A percentile compares a stretch with the other conserved stretches of the same genome.
Evolutionary conservation across 1,140 invertebrate species (phyloP).

Genomic region (Luehdorfia chinensis): DNA sequence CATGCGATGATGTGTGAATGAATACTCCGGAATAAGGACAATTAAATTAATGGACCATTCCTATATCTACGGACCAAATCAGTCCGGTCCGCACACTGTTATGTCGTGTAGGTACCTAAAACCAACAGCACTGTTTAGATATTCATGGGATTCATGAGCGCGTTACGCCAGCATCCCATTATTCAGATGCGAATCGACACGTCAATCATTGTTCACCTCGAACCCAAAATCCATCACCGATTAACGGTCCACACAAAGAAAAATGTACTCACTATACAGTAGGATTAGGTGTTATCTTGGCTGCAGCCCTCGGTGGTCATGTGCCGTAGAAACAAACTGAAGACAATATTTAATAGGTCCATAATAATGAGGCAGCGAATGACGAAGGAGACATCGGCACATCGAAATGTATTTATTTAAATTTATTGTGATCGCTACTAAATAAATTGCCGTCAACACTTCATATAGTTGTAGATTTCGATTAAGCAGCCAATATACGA

Average conservation of each 20-base stretch:
- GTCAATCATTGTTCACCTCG: slow-evolving; percentile 44
- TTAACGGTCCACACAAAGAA: slow-evolving; percentile 14
- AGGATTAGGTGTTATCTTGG: too few relatives aligned
- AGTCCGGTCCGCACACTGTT: too few relatives aligned
- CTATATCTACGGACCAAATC: too few relatives aligned
- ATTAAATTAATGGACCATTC: too few relatives aligned
- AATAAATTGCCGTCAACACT: slow-evolving; percentile 32
- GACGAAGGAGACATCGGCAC: slow-evolving; percentile 24
- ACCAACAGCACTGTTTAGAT: slow-evolving; percentile 18
- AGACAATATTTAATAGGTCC: slow-evolving; percentile 37
- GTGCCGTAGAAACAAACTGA: slow-evolving; percentile 14
- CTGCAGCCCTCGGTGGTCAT: too few relatives aligned
- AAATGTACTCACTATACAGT: too few relatives aligned
- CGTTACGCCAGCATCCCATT: slow-evolving; percentile 32
- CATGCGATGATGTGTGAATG: too few relatives aligned
- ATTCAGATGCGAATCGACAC: slow-evolving; percentile 40
- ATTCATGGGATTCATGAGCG: slow-evolving; percentile 47
- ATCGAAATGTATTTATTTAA: slow-evolving; percentile 39
- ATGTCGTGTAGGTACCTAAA: neutral
- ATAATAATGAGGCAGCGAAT: slow-evolving; percentile 43
- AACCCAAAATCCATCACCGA: slow-evolving; percentile 30
- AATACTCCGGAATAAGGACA: too few relatives aligned
- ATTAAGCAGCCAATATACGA: slow-evolving; percentile 8
- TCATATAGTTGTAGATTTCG: slow-evolving; percentile 19
- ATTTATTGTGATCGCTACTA: slow-evolving; percentile 30